Base-by-base conservation (phyloP, 2,113 vertebrate genomes). In the Leucopternis melanops region DNA sequence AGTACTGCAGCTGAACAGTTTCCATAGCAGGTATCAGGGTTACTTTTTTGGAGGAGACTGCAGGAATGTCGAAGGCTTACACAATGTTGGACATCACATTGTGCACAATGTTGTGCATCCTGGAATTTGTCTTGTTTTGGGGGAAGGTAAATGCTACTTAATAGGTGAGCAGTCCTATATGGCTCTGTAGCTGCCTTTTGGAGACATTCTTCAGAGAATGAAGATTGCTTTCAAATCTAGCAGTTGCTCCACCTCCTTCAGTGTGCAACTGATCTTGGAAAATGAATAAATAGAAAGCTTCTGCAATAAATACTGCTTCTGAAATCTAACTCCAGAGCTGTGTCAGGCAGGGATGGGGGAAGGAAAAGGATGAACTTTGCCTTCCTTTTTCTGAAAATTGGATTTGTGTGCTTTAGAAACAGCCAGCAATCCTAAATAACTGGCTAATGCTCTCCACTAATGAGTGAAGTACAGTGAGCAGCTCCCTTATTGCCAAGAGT, bases 231-330 rank as follows among this genome's bases (percentile, higher is more conserved):
- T 93, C 78, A 70, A 80, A 93, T 85, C 73, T 1, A 0, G 52
- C 77, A 47, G 36, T 84, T 65, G 78, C 17, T 96, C 81, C 25
- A n/a, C 66, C 42, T 87, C 81, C 45, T 69, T 72, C 82, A 71
- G 22, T 10, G 69, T 74, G 75, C 47, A 36, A 12, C 90, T 26
- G 20, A 44, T 86, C 72, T 70, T 84, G 71, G 95, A 88, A 95
- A 96, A 93, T 23, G 12, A 87, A 88, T 93, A 93, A 88, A 86
- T 86, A 86, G 90, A 83, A 93, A 67, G 63, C 71, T 94, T 93
- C 71, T 95, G 88, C 90, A 94, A 21, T 95, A 91, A 96, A 72
- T 86, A 88, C 26, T 88, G 50, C 54, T 74, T 95, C 92, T 95
- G 96, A 93, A 95, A 88, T 95, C 31, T 75, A 82, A 75, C 66